These are phyloP conservation scores for Gnatocerus cornutus DNA, from an alignment of 2,888 invertebrate genomes.

Conservation along the genomic window DNA sequence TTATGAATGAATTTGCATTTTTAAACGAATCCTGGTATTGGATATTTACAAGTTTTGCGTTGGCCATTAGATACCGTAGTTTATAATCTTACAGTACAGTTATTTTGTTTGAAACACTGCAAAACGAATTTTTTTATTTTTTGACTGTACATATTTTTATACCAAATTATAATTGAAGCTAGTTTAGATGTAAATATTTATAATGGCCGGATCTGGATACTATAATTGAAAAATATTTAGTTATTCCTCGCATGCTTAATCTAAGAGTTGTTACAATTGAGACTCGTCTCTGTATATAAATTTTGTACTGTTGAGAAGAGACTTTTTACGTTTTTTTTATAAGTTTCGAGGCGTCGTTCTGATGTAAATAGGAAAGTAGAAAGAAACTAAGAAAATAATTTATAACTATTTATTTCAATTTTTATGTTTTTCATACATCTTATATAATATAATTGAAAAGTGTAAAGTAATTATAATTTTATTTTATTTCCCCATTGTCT, in stretches of 20 bases:
- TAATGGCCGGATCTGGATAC: slow-evolving; percentile 10
- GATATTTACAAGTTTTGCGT: no score
- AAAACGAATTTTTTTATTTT: no score
- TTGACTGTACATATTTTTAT: slow-evolving; percentile 17
- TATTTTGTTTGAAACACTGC: no score
- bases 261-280: slow-evolving; percentile 6
- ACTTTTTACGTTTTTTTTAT: slow-evolving; percentile 1
- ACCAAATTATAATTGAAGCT: slow-evolving; percentile 16
- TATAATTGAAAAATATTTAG: slow-evolving; percentile 13
- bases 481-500: slow-evolving; percentile 27
- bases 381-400: slow-evolving; percentile 20
- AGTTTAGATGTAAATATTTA: slow-evolving; percentile 20
- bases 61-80: slow-evolving; percentile 16
- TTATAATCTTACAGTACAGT: no score
- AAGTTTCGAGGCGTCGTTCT: background rate
- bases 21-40: no score
- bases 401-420: slow-evolving; percentile 39
- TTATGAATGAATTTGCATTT: slow-evolving; percentile 35
- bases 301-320: slow-evolving; percentile 15
- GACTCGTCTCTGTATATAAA: slow-evolving; percentile 8
- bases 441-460: slow-evolving; percentile 33
- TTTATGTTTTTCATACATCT: slow-evolving; percentile 31
- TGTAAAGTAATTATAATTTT: slow-evolving; percentile 30
- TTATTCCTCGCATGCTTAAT: slow-evolving; percentile 21
- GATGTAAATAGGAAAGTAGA: slow-evolving; percentile 25